A percentile compares a stretch with the other conserved stretches of the same genome.
phyloP scores from a whole-genome alignment of 2,888 invertebrate genomes.

The Synanthedon vespiformis region DNA sequence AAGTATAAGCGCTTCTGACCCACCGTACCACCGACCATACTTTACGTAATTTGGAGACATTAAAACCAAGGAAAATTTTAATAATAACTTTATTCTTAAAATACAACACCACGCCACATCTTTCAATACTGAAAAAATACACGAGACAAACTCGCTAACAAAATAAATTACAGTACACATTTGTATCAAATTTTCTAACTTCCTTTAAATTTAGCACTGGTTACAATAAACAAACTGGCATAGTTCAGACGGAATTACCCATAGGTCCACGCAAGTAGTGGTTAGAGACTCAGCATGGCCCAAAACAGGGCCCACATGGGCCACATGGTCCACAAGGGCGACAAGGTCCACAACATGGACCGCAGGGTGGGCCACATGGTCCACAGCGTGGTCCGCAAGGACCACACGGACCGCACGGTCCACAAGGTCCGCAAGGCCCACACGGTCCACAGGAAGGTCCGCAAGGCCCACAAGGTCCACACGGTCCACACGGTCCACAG shows the following conservation, averaged over 20 bases:
- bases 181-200: background rate
- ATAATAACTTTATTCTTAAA: too few species aligned
- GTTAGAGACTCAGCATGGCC: background rate
- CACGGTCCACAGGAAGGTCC: slow-evolving; percentile 15
- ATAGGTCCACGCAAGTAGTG: too few species aligned
- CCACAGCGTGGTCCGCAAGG: slow-evolving; percentile 11
- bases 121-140: too few species aligned
- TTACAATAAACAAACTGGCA: too few species aligned
- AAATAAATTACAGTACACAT: background rate
- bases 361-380: slow-evolving; percentile 8
- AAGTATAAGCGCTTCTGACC: too few species aligned
- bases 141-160: too few species aligned
- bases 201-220: background rate
- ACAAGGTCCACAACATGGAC: slow-evolving; percentile 9
- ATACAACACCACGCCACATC: too few species aligned
- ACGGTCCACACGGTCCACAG: slow-evolving; percentile 8
- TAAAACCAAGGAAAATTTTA: too few species aligned
- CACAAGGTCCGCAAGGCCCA: slow-evolving; percentile 10
- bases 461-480: slow-evolving; percentile 9
- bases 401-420: slow-evolving; percentile 5
- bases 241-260: background rate
- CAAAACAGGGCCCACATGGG: slow-evolving; percentile 4
- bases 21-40: too few species aligned
- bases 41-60: too few species aligned
- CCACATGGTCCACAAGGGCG: slow-evolving; percentile 12